Evolutionary conservation across 2,797 vertebrate genomes (phyloP).

Genomic region (Eidolon dupreanum): DNA sequence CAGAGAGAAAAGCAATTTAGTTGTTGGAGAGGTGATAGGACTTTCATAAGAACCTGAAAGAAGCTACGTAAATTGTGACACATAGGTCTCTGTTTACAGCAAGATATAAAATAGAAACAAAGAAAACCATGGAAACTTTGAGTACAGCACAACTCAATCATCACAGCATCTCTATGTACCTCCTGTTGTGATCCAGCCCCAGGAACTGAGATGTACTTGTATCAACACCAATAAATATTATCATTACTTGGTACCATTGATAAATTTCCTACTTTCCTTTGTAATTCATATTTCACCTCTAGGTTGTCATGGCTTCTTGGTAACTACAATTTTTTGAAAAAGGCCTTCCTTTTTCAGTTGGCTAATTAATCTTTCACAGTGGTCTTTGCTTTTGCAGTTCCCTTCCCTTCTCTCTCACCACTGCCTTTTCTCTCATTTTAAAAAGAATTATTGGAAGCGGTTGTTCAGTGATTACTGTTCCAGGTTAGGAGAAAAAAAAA

Average conservation of each 20-base stretch:
- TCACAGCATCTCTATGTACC: not conserved
- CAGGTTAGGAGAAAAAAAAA: not conserved
- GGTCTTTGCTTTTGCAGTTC: not conserved
- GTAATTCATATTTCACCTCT: constrained; percentile 10
- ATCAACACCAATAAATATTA: not conserved
- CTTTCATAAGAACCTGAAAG: not conserved
- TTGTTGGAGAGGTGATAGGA: not conserved
- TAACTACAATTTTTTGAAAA: not conserved
- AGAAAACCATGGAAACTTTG: not conserved
- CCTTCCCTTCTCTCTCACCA: not conserved
- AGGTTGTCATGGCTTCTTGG: not conserved
- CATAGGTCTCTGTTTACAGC: not conserved
- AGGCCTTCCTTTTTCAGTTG: not conserved
- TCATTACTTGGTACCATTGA: not conserved
- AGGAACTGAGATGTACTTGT: not conserved
- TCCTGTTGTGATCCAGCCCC: not conserved
- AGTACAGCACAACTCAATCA: not conserved
- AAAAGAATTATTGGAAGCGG: not conserved
- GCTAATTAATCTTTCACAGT: not conserved
- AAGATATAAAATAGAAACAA: not conserved
- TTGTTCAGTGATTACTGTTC: not conserved
- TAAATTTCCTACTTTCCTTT: not conserved
- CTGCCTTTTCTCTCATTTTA: not conserved
- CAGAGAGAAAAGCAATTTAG: constrained; percentile 45
- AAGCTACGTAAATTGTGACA: constrained; percentile 4